Evolutionary conservation across 2,888 invertebrate genomes (phyloP), one percentile per base, ranked within the genome.

Genomic region (Scaptomyza polygonia): DNA sequence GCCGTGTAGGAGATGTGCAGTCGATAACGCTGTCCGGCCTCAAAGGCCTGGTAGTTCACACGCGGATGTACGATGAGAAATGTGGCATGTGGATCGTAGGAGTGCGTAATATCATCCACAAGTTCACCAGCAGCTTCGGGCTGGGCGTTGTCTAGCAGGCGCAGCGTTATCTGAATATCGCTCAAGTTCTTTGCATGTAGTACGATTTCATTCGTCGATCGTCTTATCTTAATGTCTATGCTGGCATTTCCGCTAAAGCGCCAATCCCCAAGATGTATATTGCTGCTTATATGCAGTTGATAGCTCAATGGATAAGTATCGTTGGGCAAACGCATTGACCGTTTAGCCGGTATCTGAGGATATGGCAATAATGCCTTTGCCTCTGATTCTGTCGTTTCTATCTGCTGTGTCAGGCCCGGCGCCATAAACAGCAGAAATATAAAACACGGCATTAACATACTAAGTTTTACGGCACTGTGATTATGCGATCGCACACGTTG

Each of bases 1-100:
- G 94, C 95, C 0, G 86, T 89, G 77, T 94, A 96, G 0, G 92
- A 88, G 65, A 95, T 94, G 59, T 92, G 79, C 12, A 91, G 57
- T 2, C 88, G 90, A 70, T 88, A 91, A 5, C 55, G 78, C 51
- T 88, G 82, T 1, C 86, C 86, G 1, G 77, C 76, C 66, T 88
- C 83, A 47, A 91, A 90, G 34, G 85, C 79, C 57, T 86, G 86
- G 58, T 89, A 88, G 54, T 88, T 79, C 43, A 81, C 74, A 1
- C 56, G 27, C 3, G 89, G 86, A 68, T 86, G 88, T 47, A 91
- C 86, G 36, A 90, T 77, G 14, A 91, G 77, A 7, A 89, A 88
- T 40, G 75, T 74, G 12, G 64, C 76, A 5, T 47, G 42, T n/a
- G 68, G 61, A 47, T 90, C 82, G n/a, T 73, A 74, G 2, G 80